Base-by-base conservation (phyloP, 1,140 invertebrate genomes). In the Dendrolimus punctatus region DNA sequence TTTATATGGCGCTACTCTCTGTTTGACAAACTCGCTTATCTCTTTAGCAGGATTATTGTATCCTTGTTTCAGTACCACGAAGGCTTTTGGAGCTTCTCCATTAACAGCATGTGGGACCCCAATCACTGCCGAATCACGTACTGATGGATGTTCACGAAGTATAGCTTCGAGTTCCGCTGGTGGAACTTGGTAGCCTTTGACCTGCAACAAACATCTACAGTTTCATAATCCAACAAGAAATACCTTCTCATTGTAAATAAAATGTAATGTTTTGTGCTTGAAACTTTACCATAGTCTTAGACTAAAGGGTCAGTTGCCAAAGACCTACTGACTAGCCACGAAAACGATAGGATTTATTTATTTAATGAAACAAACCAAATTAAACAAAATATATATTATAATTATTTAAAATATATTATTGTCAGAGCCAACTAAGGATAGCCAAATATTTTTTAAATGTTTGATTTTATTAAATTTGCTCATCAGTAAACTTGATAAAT, bases 161-260 rank as follows among this genome's bases (percentile, higher is more conserved):
- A 95, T 40, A 53, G 88, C 90, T 85, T 96, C 94, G 23, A 96
- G 65, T 78, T 95, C 93, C 0, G 94, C 92, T 39, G 95, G 94
- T 7, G 93, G 85, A 3, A 96, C 94, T 91, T 94, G 81, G 48
- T 76, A 85, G 5, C 82, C 83, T 72, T 85, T 87, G 5, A 81
- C 79, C 72, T 85, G 51, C 47, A 64, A 68, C 44, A 48, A 48
- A 49, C 23, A 23, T 23, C 23, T 23, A 23, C 23, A 23, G 23
- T 23, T 23, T 23, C 23, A 23, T 23, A 3, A 23, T 23, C 23
- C 23, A 23, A 23, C 23, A 23, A 23, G 23, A 23, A 23, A 3
- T 23, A 23, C 23, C 23, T 23, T 23, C 23, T 23, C 3, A 23
- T 23, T 23, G 3, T 23, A 23, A 23, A 23, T 23, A 23, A 23